A percentile compares a stretch with the other conserved stretches of the same genome.
phyloP scores from a whole-genome alignment of 2,797 vertebrate genomes.

The Falco concolor region DNA sequence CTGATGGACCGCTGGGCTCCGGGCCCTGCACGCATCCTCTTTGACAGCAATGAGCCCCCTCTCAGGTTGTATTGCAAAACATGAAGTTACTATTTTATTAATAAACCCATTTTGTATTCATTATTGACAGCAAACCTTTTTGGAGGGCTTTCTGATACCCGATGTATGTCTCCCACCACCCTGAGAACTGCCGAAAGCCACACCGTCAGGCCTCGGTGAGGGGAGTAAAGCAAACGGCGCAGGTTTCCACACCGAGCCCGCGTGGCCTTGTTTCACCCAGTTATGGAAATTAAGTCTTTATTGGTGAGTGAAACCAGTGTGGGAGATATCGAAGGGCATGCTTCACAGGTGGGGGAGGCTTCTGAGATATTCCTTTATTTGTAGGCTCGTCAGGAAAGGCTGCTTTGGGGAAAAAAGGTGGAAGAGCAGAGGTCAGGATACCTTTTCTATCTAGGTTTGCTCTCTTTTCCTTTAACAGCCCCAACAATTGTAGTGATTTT shows the following conservation, averaged over 20 bases:
- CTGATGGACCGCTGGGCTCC: rapidly evolving
- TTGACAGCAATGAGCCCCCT: not conserved
- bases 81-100: rapidly evolving
- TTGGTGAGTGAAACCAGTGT: not conserved
- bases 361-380: not conserved
- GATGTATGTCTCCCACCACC: rapidly evolving
- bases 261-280: rapidly evolving
- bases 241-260: not conserved
- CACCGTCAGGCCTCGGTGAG: rapidly evolving
- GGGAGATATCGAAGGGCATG: not conserved
- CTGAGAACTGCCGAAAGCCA: not conserved
- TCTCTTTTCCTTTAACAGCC: not conserved
- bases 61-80: not conserved
- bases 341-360: not conserved
- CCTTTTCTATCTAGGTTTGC: not conserved
- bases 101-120: rapidly evolving
- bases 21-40: not conserved
- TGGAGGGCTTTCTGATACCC: not conserved
- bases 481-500: not conserved
- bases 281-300: not conserved
- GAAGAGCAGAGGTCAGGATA: not conserved
- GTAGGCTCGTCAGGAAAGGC: not conserved
- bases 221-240: rapidly evolving
- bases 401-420: not conserved
- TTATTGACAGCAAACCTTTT: not conserved